phyloP scores from a whole-genome alignment of 2,888 invertebrate species.

The Hemaris fuciformis region DNA sequence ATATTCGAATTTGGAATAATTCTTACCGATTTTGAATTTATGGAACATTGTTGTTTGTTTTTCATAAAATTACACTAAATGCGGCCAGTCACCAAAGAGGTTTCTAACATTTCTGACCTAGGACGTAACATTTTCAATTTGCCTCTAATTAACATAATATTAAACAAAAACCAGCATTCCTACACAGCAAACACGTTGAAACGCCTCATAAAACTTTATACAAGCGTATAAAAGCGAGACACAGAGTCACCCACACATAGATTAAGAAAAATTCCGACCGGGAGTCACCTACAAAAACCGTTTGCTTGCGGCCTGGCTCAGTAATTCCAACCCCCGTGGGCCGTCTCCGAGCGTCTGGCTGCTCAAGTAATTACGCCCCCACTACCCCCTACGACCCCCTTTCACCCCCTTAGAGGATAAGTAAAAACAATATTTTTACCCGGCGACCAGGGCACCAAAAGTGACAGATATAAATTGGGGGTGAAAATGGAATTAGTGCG shows the following conservation, averaged over 20 bases:
- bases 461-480: slow-evolving; percentile 78
- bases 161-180: background rate
- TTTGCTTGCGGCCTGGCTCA: slow-evolving; percentile 51
- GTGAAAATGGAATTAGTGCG: slow-evolving; percentile 72
- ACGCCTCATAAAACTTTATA: slow-evolving; percentile 14
- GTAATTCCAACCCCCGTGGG: slow-evolving; percentile 65
- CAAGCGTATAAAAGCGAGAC: slow-evolving; percentile 11
- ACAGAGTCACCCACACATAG: slow-evolving; percentile 22
- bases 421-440: slow-evolving; percentile 81
- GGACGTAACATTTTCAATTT: background rate
- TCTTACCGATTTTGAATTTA: no score
- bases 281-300: slow-evolving; percentile 62
- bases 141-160: background rate
- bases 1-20: no score
- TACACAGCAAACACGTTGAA: slow-evolving; percentile 1
- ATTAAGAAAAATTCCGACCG: slow-evolving; percentile 64
- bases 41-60: no score
- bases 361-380: slow-evolving; percentile 77
- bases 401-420: slow-evolving; percentile 61
- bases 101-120: background rate
- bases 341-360: slow-evolving; percentile 62
- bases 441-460: slow-evolving; percentile 69
- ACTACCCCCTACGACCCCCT: slow-evolving; percentile 33
- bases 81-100: background rate
- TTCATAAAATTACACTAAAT: no score